These are phyloP conservation scores for Plutomurus gul DNA, from an alignment of 1,140 invertebrate species.

Conservation along the genomic window DNA sequence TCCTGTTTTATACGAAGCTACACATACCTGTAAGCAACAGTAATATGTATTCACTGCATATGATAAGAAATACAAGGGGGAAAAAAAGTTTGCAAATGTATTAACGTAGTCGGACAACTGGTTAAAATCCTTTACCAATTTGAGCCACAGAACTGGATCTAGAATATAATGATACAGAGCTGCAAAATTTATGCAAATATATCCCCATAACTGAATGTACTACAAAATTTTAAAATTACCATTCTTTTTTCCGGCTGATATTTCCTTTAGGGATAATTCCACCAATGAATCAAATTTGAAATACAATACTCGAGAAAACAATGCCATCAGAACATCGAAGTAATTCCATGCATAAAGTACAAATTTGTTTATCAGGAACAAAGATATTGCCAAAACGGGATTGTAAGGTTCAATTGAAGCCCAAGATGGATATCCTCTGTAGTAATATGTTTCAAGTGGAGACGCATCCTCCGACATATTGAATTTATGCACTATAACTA, in stretches of 20 bases:
- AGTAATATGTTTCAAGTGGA: constrained; percentile 18
- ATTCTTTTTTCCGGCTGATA: neutral
- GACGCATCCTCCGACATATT: neutral
- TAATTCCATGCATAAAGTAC: constrained; percentile 38
- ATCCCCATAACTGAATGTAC: neutral
- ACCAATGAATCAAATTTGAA: constrained; percentile 24
- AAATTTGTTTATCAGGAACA: constrained; percentile 18
- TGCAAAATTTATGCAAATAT: neutral
- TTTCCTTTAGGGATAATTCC: neutral
- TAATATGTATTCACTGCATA: constrained; percentile 43
- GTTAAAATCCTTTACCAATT: constrained; percentile 25
- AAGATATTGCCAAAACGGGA: neutral
- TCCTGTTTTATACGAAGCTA: too few relatives aligned
- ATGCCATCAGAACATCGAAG: constrained; percentile 27
- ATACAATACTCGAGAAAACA: constrained; percentile 33
- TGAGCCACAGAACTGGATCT: constrained; percentile 31
- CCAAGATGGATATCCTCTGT: neutral
- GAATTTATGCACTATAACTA: neutral
- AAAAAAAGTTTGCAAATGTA: constrained; percentile 30
- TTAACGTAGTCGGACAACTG: neutral
- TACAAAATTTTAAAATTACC: neutral
- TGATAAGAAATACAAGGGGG: constrained; percentile 37
- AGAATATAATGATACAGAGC: neutral
- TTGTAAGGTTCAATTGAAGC: constrained; percentile 1
- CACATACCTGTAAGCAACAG: constrained; percentile 38